Conservation (phyloP, 1,140 invertebrate genomes). For the Coenobita brevimanus region DNA sequence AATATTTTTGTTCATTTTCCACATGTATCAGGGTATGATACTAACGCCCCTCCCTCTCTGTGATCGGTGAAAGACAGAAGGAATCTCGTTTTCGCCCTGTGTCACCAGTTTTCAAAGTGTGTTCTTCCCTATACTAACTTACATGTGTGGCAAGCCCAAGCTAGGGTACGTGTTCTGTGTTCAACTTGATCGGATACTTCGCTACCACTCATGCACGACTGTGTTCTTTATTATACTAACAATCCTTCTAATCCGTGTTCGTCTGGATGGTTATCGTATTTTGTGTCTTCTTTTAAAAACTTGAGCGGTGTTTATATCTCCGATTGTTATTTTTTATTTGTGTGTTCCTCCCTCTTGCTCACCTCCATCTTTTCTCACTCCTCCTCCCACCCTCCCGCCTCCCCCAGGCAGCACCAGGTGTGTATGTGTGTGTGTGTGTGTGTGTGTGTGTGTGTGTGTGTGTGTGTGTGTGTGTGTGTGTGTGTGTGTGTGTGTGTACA, state of each 20-base stretch:
- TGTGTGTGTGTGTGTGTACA: background rate
- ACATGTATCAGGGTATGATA: background rate
- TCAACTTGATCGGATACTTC: constrained; percentile 10
- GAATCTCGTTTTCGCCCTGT: too few relatives aligned
- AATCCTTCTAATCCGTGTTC: too few relatives aligned
- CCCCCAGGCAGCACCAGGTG: background rate
- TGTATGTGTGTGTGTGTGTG: background rate
- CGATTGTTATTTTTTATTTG: too few relatives aligned
- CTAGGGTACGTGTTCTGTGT: background rate
- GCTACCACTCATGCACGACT: constrained; percentile 31
- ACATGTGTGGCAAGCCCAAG: too few relatives aligned
- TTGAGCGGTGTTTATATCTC: too few relatives aligned
- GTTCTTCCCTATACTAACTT: too few relatives aligned
- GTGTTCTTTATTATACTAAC: background rate
- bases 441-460: background rate
- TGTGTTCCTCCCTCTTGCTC: background rate
- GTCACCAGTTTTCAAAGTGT: too few relatives aligned
- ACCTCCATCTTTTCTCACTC: constrained; percentile 3
- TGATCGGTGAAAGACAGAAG: too few relatives aligned
- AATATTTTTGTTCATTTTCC: background rate
- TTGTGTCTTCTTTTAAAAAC: background rate
- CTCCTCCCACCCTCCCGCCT: background rate
- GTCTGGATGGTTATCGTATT: background rate
- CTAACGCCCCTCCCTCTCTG: too few relatives aligned
- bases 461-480: background rate